Evolutionary conservation across 2,888 invertebrate species (phyloP), one percentile per base, ranked within the genome.

Genomic region (Acronicta psi): DNA sequence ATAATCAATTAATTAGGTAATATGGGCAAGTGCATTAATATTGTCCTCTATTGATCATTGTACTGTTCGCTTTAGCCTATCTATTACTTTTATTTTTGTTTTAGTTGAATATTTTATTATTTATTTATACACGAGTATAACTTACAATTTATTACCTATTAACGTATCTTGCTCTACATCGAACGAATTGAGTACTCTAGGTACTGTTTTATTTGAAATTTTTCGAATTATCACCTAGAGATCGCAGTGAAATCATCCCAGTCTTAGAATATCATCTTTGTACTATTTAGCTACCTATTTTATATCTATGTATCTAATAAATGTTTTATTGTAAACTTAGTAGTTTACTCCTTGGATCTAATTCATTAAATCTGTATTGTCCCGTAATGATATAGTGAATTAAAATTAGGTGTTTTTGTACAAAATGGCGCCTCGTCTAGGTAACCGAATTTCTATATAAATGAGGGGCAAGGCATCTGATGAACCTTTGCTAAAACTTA

Each of bases 61-160:
- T 89, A 88, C 90, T 91, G 86, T 92, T 92, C 85, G 92, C 93
- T 93, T 91, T 84, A 89, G 90, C 91, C 91, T 89, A 82, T 88
- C 90, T 91, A 87, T 88, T 91, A 88, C 85, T 87, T 90, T 86
- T 87, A 86, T 90, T 91, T 90, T 94, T 93, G 93, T 94, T 94
- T 93, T 92, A 92, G 88, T 93, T 93, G 61, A 88, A 93, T 93
- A 93, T 94, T 94, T 93, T 94, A 93, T 94, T 93, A 94, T 94
- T 94, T 94, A 94, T 94, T 93, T 93, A 87, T 89, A 90, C 82
- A 87, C 73, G 80, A 87, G 81, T 87, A 80, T 82, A 81, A 80
- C 81, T 20, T 87, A 81, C 85, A 87, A 84, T 85, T 75, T 86
- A 83, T 84, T 76, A 29, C 29, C 10, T 29, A 81, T 84, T 81